These are phyloP conservation scores for Hirtodrosophila alboralis DNA, from an alignment of 2,888 invertebrate species.

Conservation along the genomic window DNA sequence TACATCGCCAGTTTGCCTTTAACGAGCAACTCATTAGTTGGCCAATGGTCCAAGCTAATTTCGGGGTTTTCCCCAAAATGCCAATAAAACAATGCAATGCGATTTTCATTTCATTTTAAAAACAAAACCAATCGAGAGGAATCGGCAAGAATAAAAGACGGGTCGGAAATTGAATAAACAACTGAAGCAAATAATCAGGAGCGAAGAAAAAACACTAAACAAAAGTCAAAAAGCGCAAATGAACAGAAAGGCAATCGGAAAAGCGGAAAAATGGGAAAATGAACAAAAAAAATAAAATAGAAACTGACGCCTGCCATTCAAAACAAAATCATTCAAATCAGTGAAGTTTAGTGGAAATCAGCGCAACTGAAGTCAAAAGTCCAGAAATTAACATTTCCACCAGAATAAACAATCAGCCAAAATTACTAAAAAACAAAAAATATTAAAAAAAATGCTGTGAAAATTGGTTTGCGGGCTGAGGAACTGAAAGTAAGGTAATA, in stretches of 20 bases:
- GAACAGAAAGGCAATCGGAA: background rate
- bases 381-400: constrained; percentile 77
- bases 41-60: constrained; percentile 20
- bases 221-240: constrained; percentile 15
- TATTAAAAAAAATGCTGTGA: constrained; percentile 48
- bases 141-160: constrained; percentile 23
- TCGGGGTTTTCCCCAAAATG: constrained; percentile 17
- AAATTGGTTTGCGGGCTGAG: constrained; percentile 51
- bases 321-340: constrained; percentile 68
- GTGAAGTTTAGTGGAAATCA: constrained; percentile 46
- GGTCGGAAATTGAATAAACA: constrained; percentile 73
- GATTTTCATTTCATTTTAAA: constrained; percentile 48
- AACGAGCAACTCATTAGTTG: constrained; percentile 15
- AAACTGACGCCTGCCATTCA: constrained; percentile 59
- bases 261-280: constrained; percentile 1
- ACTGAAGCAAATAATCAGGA: constrained; percentile 71
- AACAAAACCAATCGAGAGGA: constrained; percentile 55
- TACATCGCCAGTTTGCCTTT: background rate
- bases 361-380: constrained; percentile 69
- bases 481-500: constrained; percentile 3
- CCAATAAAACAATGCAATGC: constrained; percentile 17
- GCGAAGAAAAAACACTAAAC: constrained; percentile 50
- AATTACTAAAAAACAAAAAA: constrained; percentile 44
- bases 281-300: too few species aligned
- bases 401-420: constrained; percentile 73